These are phyloP conservation scores for Hyles vespertilio DNA, from an alignment of 1,140 invertebrate genomes.

Conservation along the genomic window DNA sequence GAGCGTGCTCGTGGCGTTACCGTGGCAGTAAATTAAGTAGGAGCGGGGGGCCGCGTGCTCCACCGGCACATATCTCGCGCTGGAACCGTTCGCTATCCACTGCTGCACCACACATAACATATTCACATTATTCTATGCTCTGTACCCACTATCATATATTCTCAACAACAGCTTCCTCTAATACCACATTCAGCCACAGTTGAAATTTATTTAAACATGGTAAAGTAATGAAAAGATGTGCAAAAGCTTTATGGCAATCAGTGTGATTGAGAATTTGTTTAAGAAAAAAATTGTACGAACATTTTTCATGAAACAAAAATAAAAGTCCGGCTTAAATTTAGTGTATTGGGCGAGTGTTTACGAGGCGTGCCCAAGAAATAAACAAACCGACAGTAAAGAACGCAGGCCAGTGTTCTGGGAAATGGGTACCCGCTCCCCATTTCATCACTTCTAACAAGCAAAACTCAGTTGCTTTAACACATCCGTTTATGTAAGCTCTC, in stretches of 20 bases:
- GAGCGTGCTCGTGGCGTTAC: constrained; percentile 70
- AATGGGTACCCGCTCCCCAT: constrained; percentile 51
- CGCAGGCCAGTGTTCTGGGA: constrained; percentile 53
- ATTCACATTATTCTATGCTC: no score
- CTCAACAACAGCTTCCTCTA: no score
- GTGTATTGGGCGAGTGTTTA: constrained; percentile 67
- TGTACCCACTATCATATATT: no score
- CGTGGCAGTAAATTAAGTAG: constrained; percentile 69
- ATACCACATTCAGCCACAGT: no score
- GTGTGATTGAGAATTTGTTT: no score
- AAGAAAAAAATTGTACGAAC: no score
- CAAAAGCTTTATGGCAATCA: no score
- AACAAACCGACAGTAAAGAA: constrained; percentile 64
- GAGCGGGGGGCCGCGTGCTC: constrained; percentile 23
- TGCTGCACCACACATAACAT: not conserved
- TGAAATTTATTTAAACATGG: no score
- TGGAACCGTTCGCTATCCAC: constrained; percentile 39
- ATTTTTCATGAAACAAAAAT: no score
- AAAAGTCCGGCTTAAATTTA: constrained; percentile 61
- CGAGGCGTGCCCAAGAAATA: constrained; percentile 62
- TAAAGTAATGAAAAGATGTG: no score
- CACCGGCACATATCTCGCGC: constrained; percentile 43
- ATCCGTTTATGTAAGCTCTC: not conserved
- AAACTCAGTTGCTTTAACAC: constrained; percentile 9
- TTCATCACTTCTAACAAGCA: constrained; percentile 29